phyloP scores from a whole-genome alignment of 2,113 vertebrate genomes.

The Entomyzon cyanotis region DNA sequence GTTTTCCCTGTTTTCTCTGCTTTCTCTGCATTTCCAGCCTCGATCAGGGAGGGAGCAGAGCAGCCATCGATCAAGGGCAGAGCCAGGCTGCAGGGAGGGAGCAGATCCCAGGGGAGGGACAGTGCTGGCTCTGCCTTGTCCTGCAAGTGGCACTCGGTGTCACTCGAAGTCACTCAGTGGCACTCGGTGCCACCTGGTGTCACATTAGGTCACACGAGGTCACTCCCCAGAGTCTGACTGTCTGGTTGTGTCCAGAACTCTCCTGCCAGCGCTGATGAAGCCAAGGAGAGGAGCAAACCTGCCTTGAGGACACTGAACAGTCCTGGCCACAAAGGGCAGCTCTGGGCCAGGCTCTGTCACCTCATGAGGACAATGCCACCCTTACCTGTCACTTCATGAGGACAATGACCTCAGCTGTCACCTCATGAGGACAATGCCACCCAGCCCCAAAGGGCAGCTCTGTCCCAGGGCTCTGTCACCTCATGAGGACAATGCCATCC shows the following conservation, averaged over 20 bases:
- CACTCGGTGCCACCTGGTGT: neutral
- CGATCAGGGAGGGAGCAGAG: neutral
- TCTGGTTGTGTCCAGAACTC: neutral
- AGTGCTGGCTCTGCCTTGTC: neutral
- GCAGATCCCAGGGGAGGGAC: neutral
- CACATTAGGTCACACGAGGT: neutral
- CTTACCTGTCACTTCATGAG: no score
- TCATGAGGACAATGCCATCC: neutral
- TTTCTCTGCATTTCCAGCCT: neutral
- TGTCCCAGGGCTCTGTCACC: no score
- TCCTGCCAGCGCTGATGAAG: neutral
- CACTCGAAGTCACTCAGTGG: neutral
- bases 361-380: neutral
- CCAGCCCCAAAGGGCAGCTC: no score
- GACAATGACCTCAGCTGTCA: no score
- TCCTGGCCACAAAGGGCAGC: accelerated
- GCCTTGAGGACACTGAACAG: neutral
- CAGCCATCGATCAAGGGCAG: neutral
- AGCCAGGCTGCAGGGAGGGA: neutral
- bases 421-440: neutral
- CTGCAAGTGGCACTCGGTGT: neutral
- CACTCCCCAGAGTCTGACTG: neutral
- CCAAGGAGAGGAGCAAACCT: neutral
- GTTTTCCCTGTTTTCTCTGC: neutral
- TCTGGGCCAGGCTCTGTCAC: neutral